Conservation (phyloP, 2,888 invertebrate genomes). For the Conops quadrifasciatus region DNA sequence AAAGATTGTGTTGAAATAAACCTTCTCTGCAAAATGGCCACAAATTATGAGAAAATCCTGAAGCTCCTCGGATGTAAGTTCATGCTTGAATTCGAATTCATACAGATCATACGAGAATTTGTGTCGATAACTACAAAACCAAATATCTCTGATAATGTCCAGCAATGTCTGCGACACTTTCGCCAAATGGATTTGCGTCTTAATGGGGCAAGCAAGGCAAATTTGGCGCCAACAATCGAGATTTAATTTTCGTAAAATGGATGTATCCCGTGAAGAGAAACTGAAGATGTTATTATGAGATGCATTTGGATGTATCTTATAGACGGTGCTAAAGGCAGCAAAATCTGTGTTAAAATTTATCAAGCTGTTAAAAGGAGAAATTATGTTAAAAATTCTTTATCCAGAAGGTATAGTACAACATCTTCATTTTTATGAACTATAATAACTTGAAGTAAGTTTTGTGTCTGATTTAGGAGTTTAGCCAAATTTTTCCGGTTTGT, state of each 20-base stretch:
- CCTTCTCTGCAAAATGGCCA: constrained; percentile 24
- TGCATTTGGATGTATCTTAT: background rate
- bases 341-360: background rate
- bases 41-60: constrained; percentile 34
- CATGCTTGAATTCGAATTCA: constrained; percentile 19
- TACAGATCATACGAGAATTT: constrained; percentile 30
- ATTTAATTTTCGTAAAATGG: constrained; percentile 12
- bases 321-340: background rate
- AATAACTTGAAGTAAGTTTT: too few relatives aligned
- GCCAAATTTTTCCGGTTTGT: too few relatives aligned
- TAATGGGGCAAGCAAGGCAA: constrained; percentile 25
- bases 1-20: constrained; percentile 31
- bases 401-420: too few relatives aligned
- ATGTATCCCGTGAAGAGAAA: background rate
- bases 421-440: too few relatives aligned
- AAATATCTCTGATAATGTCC: constrained; percentile 30
- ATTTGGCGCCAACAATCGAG: constrained; percentile 32
- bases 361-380: background rate
- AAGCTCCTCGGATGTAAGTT: constrained; percentile 23
- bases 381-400: background rate
- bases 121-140: constrained; percentile 21
- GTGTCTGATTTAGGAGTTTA: too few relatives aligned
- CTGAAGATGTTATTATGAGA: background rate
- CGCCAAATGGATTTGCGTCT: constrained; percentile 35
- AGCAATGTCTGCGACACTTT: constrained; percentile 34